These are phyloP conservation scores for Empis livida DNA, from an alignment of 2,888 invertebrate species.

Conservation along the genomic window DNA sequence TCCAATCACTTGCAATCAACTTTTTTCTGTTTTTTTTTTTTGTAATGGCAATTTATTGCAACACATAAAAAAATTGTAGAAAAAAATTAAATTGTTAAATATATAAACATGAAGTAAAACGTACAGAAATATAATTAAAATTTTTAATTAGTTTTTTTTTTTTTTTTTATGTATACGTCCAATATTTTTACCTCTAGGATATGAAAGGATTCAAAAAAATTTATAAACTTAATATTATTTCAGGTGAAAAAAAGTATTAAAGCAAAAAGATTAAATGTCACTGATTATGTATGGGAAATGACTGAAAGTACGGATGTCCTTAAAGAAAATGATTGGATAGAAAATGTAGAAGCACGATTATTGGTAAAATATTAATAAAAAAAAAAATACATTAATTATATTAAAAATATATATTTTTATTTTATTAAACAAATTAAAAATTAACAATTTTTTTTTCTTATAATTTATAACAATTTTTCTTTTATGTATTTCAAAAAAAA, in stretches of 20 bases:
- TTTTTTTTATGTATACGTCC: too few relatives aligned
- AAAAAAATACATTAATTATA: not conserved
- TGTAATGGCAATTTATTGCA: too few relatives aligned
- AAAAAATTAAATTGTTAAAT: too few relatives aligned
- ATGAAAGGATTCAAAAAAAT: not conserved
- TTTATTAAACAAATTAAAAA: not conserved
- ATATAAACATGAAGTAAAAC: too few relatives aligned
- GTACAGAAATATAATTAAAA: too few relatives aligned
- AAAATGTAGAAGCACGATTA: conserved; percentile 48
- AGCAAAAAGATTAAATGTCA: conserved; percentile 57
- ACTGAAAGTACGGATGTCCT: conserved; percentile 42
- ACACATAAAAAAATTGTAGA: too few relatives aligned
- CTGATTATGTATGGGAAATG: conserved; percentile 65
- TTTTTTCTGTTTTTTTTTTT: too few relatives aligned
- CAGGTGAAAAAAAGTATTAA: conserved; percentile 68
- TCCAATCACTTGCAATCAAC: too few relatives aligned
- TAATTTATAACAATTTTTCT: not conserved
- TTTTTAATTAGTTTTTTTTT: too few relatives aligned
- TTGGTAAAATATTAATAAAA: conserved; percentile 29
- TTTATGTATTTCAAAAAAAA: too few relatives aligned
- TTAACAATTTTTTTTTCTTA: too few relatives aligned
- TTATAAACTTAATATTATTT: conserved; percentile 4
- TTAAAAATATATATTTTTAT: not conserved
- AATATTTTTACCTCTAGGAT: too few relatives aligned
- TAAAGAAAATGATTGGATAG: conserved; percentile 68